Conservation (phyloP, 2,888 invertebrate species). For the Tolmerus cingulatus region DNA sequence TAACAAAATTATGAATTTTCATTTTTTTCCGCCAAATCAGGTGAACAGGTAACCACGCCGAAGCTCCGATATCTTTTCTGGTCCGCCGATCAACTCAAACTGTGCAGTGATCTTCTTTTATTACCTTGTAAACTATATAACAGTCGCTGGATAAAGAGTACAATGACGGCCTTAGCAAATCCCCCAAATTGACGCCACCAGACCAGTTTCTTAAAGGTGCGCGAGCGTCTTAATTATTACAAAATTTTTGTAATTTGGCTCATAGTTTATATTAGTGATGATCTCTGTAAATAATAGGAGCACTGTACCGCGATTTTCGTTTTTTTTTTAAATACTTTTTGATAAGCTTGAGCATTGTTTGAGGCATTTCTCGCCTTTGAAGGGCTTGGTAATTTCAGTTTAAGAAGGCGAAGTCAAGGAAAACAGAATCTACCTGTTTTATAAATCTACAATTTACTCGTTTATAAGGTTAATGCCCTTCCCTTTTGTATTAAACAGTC, state of each 20-base stretch:
- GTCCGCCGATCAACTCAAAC: not conserved
- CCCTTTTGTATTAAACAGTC: not conserved
- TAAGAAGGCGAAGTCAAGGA: not conserved
- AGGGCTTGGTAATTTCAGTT: not conserved
- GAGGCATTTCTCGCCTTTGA: not conserved
- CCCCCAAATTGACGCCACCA: slow-evolving; percentile 8
- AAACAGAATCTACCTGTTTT: not conserved
- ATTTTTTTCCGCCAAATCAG: not conserved
- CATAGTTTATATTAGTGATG: not conserved
- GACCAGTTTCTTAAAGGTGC: slow-evolving; percentile 20
- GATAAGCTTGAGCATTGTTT: not conserved
- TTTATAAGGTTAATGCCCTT: not conserved
- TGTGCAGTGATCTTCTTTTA: slow-evolving; percentile 22
- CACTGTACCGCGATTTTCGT: not conserved
- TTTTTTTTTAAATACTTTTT: not conserved
- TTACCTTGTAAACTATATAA: slow-evolving; percentile 13
- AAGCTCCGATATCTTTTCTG: slow-evolving; percentile 4
- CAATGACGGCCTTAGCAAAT: slow-evolving; percentile 23
- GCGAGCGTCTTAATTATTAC: not conserved
- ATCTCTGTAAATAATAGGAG: not conserved
- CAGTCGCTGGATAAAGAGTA: not conserved
- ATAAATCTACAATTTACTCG: not conserved
- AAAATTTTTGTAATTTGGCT: slow-evolving; percentile 5
- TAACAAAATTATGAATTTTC: not conserved
- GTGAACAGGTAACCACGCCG: not conserved